These are phyloP conservation scores for Bothrops jararaca DNA, from an alignment of 2,113 vertebrate genomes.

Conservation along the genomic window DNA sequence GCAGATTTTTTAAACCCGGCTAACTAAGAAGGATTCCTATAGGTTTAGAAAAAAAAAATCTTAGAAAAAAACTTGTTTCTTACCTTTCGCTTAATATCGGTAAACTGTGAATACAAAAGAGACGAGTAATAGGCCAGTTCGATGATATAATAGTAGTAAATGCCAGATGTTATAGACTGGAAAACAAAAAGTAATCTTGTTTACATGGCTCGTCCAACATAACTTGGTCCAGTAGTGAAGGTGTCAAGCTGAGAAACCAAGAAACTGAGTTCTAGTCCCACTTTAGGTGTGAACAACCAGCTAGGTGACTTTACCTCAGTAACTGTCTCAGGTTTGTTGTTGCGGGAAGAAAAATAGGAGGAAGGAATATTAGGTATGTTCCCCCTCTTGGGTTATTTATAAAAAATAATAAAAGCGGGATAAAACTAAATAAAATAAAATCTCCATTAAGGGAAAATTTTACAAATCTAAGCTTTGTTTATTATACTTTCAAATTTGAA, in stretches of 20 bases:
- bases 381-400: background rate
- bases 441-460: conserved; percentile 8
- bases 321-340: background rate
- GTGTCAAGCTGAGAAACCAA: background rate
- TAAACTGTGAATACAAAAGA: conserved; percentile 98
- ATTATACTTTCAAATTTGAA: background rate
- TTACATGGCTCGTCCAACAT: conserved; percentile 41
- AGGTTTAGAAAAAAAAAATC: background rate
- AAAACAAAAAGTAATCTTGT: conserved; percentile 49
- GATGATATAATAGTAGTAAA: conserved; percentile 89
- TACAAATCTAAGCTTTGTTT: background rate
- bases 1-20: background rate
- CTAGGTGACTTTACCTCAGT: background rate
- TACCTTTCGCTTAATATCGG: conserved; percentile 96
- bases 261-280: background rate
- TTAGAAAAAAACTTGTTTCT: conserved; percentile 53
- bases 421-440: no score
- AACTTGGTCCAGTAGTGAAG: background rate
- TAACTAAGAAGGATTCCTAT: conserved; percentile 27
- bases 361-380: background rate
- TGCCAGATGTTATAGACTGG: conserved; percentile 82
- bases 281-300: background rate
- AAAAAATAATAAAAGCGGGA: background rate
- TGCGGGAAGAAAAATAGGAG: background rate
- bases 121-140: conserved; percentile 97